A percentile compares a stretch with the other conserved stretches of the same genome.
Conservation (phyloP, 2,797 vertebrate species). For the Crypturellus tataupa region DNA sequence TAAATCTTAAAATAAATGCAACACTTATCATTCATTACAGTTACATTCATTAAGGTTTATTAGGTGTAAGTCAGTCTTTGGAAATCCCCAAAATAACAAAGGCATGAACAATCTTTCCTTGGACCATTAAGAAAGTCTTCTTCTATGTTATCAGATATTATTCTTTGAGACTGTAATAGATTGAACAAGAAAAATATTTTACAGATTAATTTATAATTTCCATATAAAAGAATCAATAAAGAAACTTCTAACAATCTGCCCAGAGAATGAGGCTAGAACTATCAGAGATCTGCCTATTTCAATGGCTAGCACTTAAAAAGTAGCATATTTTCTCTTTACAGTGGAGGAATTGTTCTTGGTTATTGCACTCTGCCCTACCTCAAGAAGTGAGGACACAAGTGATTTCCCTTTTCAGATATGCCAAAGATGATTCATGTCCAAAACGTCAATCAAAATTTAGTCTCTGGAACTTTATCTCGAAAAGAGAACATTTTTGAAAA, state of each 20-base stretch:
- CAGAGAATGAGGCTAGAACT: neutral
- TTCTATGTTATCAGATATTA: neutral
- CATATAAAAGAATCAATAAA: neutral
- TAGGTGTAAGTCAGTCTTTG: neutral
- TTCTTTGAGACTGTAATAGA: neutral
- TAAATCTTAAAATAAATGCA: neutral
- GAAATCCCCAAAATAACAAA: neutral
- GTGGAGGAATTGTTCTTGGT: neutral
- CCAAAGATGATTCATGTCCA: neutral
- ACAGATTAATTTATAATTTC: neutral
- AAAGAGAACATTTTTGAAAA: neutral
- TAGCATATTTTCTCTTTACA: neutral
- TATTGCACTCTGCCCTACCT: neutral
- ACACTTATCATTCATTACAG: neutral
- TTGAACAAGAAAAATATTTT: neutral
- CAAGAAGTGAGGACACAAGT: neutral
- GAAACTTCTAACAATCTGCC: neutral
- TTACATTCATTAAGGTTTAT: neutral
- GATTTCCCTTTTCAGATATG: neutral
- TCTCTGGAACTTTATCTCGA: neutral
- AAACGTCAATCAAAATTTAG: neutral
- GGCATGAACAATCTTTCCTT: neutral
- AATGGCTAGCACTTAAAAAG: neutral
- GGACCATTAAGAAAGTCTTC: neutral
- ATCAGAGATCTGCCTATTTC: neutral